Percentiles rank a stretch among this genome's conserved stretches.
Conservation (phyloP, 2,797 vertebrate genomes). For the Buphagus erythrorhynchus region DNA sequence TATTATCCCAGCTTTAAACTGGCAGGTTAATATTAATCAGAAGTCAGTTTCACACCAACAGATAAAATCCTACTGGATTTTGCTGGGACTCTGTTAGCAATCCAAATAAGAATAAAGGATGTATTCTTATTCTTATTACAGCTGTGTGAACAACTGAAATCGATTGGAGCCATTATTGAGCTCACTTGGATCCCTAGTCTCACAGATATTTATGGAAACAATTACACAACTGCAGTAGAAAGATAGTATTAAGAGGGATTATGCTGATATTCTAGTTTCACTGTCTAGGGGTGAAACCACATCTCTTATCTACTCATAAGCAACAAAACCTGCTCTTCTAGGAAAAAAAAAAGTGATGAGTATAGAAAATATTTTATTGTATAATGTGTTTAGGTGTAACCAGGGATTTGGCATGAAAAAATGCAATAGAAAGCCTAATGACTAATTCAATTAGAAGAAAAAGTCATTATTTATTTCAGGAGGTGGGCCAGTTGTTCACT, state of each 20-base stretch:
- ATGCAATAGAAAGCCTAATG: neutral
- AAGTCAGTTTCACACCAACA: neutral
- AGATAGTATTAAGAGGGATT: conserved; percentile 44
- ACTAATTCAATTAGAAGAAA: neutral
- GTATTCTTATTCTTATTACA: neutral
- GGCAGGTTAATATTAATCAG: neutral
- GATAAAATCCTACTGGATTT: conserved; percentile 23
- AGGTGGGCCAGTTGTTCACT: neutral
- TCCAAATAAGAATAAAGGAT: conserved; percentile 29
- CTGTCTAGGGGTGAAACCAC: neutral
- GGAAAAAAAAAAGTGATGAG: neutral
- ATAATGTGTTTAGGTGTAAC: neutral
- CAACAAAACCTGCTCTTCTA: neutral
- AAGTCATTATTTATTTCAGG: neutral
- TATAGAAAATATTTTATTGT: neutral
- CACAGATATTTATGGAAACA: conserved; percentile 36
- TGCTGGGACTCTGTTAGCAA: conserved; percentile 4
- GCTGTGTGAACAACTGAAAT: conserved; percentile 31
- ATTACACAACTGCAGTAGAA: conserved; percentile 23
- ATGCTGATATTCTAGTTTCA: conserved; percentile 18
- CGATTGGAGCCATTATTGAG: neutral
- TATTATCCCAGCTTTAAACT: conserved; percentile 31
- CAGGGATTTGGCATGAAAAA: neutral
- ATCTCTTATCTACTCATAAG: neutral
- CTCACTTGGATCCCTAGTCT: neutral